Evolutionary conservation across 2,113 vertebrate genomes (phyloP).

Genomic region (Lynx canadensis): DNA sequence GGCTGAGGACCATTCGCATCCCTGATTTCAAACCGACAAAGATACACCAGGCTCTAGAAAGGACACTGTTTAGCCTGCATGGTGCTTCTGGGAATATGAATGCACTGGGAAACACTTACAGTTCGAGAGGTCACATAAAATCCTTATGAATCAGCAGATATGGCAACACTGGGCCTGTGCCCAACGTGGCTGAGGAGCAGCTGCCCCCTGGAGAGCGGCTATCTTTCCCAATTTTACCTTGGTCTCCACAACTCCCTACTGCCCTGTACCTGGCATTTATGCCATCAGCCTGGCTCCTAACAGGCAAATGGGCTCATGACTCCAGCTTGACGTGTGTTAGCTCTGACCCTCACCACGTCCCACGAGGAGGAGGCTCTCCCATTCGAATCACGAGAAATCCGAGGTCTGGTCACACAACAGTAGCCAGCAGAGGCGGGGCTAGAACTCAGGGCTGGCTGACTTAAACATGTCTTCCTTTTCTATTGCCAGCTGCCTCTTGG

Average conservation of each 20-base stretch:
- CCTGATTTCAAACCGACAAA: not conserved
- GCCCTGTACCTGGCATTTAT: not conserved
- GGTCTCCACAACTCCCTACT: not conserved
- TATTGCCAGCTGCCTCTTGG: not conserved
- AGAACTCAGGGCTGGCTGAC: not conserved
- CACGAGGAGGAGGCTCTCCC: not conserved
- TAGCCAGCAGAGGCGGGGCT: not conserved
- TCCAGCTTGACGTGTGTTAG: not conserved
- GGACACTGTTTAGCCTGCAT: too few species aligned
- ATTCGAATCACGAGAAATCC: not conserved
- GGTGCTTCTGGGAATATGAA: not conserved
- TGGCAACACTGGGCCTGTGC: not conserved
- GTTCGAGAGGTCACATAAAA: not conserved
- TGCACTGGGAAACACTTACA: not conserved
- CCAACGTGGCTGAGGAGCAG: not conserved
- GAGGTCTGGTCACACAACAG: not conserved
- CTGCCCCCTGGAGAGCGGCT: not conserved
- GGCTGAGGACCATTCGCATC: fast-evolving
- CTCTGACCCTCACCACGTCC: not conserved
- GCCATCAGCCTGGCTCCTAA: not conserved
- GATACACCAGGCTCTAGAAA: not conserved
- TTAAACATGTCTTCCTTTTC: not conserved
- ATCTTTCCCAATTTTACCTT: not conserved
- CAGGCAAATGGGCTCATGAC: not conserved
- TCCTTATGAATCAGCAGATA: not conserved